These are phyloP conservation scores for Mixornis gularis DNA, from an alignment of 2,113 vertebrate genomes.

Conservation along the genomic window DNA sequence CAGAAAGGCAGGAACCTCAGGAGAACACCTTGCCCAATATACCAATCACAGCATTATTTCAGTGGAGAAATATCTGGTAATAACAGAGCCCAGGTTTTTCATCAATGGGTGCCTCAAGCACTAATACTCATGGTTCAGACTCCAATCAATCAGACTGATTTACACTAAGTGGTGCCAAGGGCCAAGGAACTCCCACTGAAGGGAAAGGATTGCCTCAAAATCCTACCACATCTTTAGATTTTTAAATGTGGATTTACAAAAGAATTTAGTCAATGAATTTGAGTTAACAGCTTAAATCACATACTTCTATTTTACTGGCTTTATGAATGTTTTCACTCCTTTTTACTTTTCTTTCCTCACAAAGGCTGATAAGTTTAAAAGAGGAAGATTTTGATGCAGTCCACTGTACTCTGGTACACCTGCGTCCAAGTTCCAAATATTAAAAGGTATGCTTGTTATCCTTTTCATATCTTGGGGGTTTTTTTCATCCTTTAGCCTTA, in stretches of 20 bases:
- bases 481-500: neutral
- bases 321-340: neutral
- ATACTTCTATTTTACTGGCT: neutral
- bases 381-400: neutral
- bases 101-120: neutral
- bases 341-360: neutral
- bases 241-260: neutral
- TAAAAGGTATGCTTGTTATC: neutral
- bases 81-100: neutral
- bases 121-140: neutral
- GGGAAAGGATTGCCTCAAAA: neutral
- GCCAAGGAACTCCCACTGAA: neutral
- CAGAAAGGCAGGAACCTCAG: neutral
- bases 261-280: neutral
- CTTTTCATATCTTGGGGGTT: accelerated
- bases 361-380: neutral
- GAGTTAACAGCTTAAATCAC: neutral
- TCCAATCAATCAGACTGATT: neutral
- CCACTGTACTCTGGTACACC: neutral
- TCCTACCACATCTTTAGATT: neutral
- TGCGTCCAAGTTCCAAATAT: neutral
- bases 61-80: neutral
- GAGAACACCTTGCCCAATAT: neutral
- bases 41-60: neutral
- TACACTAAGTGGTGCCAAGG: neutral